Evolutionary conservation across 2,113 vertebrate genomes (phyloP).

Genomic region (Gracilinanus agilis): DNA sequence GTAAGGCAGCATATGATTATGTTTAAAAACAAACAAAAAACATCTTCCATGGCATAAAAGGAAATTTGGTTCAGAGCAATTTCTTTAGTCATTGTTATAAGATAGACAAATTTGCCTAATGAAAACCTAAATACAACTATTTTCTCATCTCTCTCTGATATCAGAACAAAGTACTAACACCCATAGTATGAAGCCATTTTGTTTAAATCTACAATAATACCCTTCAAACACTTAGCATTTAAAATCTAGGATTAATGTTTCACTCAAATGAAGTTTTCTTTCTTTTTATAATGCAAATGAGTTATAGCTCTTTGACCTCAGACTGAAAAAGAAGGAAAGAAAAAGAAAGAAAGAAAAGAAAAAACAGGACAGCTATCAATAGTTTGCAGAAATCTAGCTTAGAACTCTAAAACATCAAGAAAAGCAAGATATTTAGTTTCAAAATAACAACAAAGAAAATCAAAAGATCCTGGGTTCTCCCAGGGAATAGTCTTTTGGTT

Average conservation of each 20-base stretch:
- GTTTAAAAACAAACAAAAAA: not conserved
- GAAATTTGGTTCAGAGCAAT: conserved; percentile 1
- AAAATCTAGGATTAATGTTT: conserved; percentile 75
- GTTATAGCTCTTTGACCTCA: conserved; percentile 66
- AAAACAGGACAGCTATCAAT: conserved; percentile 26
- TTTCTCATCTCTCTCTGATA: conserved; percentile 67
- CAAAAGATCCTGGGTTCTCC: conserved; percentile 30
- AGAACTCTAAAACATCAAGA: not conserved
- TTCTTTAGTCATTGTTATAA: not conserved
- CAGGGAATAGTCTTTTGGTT: not conserved
- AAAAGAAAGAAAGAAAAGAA: not conserved
- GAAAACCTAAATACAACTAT: conserved; percentile 62
- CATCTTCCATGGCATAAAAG: not conserved
- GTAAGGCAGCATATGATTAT: not conserved
- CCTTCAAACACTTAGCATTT: conserved; percentile 72
- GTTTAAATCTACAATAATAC: conserved; percentile 73
- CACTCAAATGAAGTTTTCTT: conserved; percentile 76
- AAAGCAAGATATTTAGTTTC: not conserved
- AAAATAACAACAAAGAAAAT: conserved; percentile 49
- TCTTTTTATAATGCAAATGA: conserved; percentile 78
- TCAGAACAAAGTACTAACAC: conserved; percentile 16
- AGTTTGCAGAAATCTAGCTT: conserved; percentile 20
- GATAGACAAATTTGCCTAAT: not conserved
- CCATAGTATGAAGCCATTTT: conserved; percentile 74
- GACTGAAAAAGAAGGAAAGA: conserved; percentile 59